A percentile compares a stretch with the other conserved stretches of the same genome.
phyloP scores from a whole-genome alignment of 2,113 vertebrate species.

The Planiliza haematocheilus region DNA sequence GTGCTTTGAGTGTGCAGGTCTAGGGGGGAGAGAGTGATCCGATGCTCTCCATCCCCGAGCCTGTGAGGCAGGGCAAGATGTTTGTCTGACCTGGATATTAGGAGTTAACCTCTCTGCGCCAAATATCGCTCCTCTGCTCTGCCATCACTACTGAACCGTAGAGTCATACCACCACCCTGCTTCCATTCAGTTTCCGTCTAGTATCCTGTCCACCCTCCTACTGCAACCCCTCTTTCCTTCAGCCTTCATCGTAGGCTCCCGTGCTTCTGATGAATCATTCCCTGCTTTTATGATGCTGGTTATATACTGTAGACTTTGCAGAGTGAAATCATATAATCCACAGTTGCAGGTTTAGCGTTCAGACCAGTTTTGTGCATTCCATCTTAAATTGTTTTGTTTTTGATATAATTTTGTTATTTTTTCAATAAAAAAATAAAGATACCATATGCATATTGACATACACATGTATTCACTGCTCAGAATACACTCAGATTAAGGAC shows the following conservation, averaged over 20 bases:
- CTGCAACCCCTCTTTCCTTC: constrained; percentile 45
- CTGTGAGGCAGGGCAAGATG: constrained; percentile 47
- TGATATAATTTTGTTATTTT: constrained; percentile 76
- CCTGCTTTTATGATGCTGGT: constrained; percentile 73
- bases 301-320: constrained; percentile 72
- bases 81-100: constrained; percentile 65
- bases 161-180: constrained; percentile 48
- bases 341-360: constrained; percentile 70
- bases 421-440: constrained; percentile 62
- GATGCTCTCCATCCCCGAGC: constrained; percentile 25
- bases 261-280: constrained; percentile 62
- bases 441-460: constrained; percentile 74
- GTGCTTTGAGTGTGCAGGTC: constrained; percentile 20
- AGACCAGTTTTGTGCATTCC: constrained; percentile 77
- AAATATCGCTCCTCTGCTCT: constrained; percentile 57
- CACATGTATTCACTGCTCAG: constrained; percentile 61
- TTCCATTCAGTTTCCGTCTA: constrained; percentile 41
- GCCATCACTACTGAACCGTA: constrained; percentile 64
- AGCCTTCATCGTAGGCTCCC: constrained; percentile 53
- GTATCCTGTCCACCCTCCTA: constrained; percentile 40
- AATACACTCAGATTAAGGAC: constrained; percentile 74
- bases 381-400: constrained; percentile 73
- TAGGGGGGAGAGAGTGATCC: not conserved
- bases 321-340: constrained; percentile 73
- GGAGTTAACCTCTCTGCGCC: constrained; percentile 60